Evolutionary conservation across 2,888 invertebrate genomes (phyloP).

Genomic region (Troglohyphantes excavatus): DNA sequence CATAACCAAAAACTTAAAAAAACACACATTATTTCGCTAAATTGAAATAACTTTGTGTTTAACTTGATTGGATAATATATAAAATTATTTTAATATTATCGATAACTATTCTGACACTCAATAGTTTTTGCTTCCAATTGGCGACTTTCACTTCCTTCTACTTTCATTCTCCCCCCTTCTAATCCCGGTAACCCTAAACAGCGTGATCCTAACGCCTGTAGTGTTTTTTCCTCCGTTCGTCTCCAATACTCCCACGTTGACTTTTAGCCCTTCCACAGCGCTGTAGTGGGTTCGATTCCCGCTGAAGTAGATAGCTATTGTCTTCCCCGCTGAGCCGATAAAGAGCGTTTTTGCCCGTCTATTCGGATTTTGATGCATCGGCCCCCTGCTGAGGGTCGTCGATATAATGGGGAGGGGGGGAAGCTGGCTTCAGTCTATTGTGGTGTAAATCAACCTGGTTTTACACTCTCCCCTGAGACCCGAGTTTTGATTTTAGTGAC

Average conservation of each 20-base stretch:
- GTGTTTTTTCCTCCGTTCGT: neutral
- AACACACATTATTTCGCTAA: too few relatives aligned
- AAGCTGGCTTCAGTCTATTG: slow-evolving; percentile 10
- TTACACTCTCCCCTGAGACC: neutral
- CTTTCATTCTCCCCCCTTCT: neutral
- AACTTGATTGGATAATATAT: too few relatives aligned
- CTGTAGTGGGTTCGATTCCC: slow-evolving; percentile 33
- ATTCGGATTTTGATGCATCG: slow-evolving; percentile 43
- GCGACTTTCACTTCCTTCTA: too few relatives aligned
- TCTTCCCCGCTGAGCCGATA: slow-evolving; percentile 33
- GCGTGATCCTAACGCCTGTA: neutral
- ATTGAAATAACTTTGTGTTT: too few relatives aligned
- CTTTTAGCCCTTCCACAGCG: slow-evolving; percentile 39
- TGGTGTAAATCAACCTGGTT: slow-evolving; percentile 47
- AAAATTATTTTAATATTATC: too few relatives aligned
- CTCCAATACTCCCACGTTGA: slow-evolving; percentile 25
- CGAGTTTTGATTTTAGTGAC: too few relatives aligned
- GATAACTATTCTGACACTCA: too few relatives aligned
- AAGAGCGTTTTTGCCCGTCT: slow-evolving; percentile 48
- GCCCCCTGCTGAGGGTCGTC: slow-evolving; percentile 14
- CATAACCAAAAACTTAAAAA: too few relatives aligned
- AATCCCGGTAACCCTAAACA: neutral
- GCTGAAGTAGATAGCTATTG: slow-evolving; percentile 32
- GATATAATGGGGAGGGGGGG: slow-evolving; percentile 6
- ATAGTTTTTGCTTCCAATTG: too few relatives aligned